phyloP scores from a whole-genome alignment of 2,797 vertebrate species.

The Anisognathus igniventris region DNA sequence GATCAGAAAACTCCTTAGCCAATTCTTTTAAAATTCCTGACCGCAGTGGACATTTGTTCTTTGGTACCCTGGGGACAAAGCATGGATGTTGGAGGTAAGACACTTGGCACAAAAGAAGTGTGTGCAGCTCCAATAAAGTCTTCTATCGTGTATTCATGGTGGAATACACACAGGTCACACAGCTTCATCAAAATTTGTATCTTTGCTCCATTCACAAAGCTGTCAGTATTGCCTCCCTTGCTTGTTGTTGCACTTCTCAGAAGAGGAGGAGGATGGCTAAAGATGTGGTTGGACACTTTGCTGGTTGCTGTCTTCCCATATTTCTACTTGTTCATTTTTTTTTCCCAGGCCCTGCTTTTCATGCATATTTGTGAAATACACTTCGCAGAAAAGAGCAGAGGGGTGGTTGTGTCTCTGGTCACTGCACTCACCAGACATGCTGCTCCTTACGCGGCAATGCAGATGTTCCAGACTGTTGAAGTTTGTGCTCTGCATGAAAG shows the following conservation, averaged over 20 bases:
- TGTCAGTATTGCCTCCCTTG: not conserved
- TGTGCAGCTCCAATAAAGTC: not conserved
- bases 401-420: not conserved
- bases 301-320: not conserved
- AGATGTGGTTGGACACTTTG: not conserved
- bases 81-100: not conserved
- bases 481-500: not conserved
- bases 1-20: not conserved
- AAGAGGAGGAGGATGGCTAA: not conserved
- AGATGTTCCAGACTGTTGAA: not conserved
- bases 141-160: not conserved
- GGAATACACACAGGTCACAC: not conserved
- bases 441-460: rapidly evolving
- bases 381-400: not conserved
- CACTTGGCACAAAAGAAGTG: not conserved
- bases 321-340: not conserved
- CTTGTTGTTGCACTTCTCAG: not conserved
- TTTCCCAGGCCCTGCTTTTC: not conserved
- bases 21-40: not conserved
- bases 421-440: not conserved
- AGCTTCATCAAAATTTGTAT: not conserved
- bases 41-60: not conserved
- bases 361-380: not conserved
- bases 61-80: not conserved
- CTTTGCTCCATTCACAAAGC: not conserved